Conservation (phyloP, 2,888 invertebrate species). For the Drosophila stalkeri region DNA sequence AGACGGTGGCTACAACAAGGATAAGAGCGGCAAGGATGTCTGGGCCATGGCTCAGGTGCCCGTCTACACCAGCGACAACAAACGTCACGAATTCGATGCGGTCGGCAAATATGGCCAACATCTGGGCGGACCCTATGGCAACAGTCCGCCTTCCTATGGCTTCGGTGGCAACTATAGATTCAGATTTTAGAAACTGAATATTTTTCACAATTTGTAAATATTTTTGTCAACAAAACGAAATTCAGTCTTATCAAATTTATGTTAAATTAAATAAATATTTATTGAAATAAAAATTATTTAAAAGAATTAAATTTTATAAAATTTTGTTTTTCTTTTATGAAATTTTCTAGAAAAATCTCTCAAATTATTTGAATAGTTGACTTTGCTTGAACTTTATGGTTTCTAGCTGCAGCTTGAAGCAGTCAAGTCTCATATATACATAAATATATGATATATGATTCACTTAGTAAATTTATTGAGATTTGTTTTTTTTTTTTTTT, state of each 20-base stretch:
- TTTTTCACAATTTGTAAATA: background rate
- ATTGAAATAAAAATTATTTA: slow-evolving; percentile 18
- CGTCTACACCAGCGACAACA: slow-evolving; percentile 77
- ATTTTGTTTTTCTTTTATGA: background rate
- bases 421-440: too few species aligned
- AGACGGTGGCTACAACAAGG: slow-evolving; percentile 54
- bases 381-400: background rate
- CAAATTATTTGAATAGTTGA: background rate
- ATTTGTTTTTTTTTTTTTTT: too few species aligned
- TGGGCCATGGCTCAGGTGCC: slow-evolving; percentile 60
- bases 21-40: slow-evolving; percentile 65
- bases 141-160: slow-evolving; percentile 60
- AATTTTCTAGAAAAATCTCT: background rate
- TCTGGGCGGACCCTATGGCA: slow-evolving; percentile 81
- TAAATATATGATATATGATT: too few species aligned
- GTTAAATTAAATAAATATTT: slow-evolving; percentile 9
- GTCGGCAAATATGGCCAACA: slow-evolving; percentile 76
- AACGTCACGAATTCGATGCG: slow-evolving; percentile 74
- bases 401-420: background rate
- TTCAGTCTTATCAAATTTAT: background rate
- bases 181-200: slow-evolving; percentile 33
- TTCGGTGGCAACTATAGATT: slow-evolving; percentile 59
- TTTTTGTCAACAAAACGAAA: background rate
- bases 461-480: too few species aligned
- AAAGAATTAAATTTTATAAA: background rate